Conservation (phyloP, 1,140 invertebrate genomes). For the Zaprionus capensis region DNA sequence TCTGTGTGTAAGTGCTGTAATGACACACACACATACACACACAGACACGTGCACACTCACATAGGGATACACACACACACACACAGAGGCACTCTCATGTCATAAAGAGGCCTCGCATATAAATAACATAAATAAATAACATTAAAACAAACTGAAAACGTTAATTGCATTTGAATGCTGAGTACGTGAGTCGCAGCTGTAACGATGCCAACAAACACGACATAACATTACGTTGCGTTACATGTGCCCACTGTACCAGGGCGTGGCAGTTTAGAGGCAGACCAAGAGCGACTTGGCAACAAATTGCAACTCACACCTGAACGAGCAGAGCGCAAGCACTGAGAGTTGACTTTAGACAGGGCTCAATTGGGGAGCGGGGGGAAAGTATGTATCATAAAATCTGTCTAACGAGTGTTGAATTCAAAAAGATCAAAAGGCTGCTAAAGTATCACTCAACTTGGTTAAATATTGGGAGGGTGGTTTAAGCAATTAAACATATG, state of each 20-base stretch:
- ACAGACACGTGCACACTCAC: background rate
- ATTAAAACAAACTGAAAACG: conserved; percentile 57
- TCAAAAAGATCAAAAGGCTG: background rate
- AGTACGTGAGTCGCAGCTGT: conserved; percentile 46
- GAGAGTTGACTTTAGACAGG: background rate
- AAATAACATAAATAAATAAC: conserved; percentile 62
- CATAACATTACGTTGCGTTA: background rate
- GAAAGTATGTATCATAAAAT: background rate
- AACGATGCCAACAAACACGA: conserved; percentile 17
- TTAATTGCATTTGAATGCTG: conserved; percentile 56
- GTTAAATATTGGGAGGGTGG: background rate
- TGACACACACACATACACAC: background rate
- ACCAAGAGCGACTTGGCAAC: background rate
- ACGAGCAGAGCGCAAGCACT: background rate
- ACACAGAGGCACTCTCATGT: background rate
- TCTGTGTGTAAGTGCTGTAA: conserved; percentile 9
- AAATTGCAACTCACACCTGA: conserved; percentile 4
- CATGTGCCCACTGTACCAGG: background rate
- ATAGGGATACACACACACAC: conserved; percentile 5
- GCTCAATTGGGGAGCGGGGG: background rate
- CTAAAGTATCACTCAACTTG: conserved; percentile 3
- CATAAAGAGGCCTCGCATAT: conserved; percentile 43
- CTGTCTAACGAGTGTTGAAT: conserved; percentile 2
- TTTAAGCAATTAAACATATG: background rate
- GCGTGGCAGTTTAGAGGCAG: conserved; percentile 35